Base-by-base conservation (phyloP, 2,113 vertebrate species). In the Rhea americana region DNA sequence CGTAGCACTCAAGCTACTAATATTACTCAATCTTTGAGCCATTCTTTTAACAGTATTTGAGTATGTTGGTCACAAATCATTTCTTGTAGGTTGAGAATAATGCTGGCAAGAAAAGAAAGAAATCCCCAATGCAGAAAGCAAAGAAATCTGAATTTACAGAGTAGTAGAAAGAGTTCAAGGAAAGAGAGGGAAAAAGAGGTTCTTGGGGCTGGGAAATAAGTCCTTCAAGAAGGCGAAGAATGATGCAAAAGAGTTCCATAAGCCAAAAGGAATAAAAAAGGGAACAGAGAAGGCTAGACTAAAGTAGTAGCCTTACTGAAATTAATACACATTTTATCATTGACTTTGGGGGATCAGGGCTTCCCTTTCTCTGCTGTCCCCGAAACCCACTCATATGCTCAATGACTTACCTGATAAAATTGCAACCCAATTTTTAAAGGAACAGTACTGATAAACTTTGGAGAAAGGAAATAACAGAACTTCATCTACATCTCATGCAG, bases 71-170 rank as follows among this genome's bases (percentile, higher is more conserved):
- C 66, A 90, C 74, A 61, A 80, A 83, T 78, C 82, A 92, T 35
- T 72, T 78, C 65, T 65, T 67, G 73, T 50, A 95, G 56, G 47
- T 67, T 0, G 0, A 84, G 37, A 91, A 88, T 5, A 13, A 48
- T 22, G 25, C 19, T 77, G 71, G 51, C 72, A 83, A 85, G 47
- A 63, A 87, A 78, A 65, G 50, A 22, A 75, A 84, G 92, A 55
- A 30, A 1, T 83, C 28, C 55, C 61, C 51, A 92, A 19, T 11
- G 56, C 22, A 83, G 47, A 88, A 6, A 68, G 66, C 8, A 88
- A 93, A 91, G 68, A 59, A 93, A 85, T 45, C 67, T 87, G 78
- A 91, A 93, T 81, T 91, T 94, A 83, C 53, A 41, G 51, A 53
- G 74, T 39, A 51, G 20, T 19, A 67, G 39, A 77, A 93, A 72